Evolutionary conservation across 2,797 vertebrate genomes (phyloP), one percentile per base, ranked within the genome.

Genomic region (Aulostomus chinensis): DNA sequence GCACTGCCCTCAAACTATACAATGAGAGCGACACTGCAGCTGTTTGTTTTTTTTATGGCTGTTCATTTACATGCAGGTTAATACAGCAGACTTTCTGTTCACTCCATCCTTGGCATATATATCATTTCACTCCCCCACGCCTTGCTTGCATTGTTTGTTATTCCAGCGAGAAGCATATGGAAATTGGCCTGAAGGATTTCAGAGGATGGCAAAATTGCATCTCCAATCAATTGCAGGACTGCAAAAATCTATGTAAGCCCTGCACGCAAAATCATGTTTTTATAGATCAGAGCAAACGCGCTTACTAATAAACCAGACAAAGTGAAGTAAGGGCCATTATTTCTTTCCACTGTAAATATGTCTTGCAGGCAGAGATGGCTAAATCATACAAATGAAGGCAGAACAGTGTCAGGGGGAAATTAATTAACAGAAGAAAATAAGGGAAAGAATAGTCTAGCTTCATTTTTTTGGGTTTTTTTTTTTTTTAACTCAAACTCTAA

Each of bases 221-320:
- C 74, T 74, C 57, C 70, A 88, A 88, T 90, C 86, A 76, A 87
- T 87, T 81, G 52, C 47, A 47, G 64, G 39, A 40, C 48, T 42
- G 57, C 46, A 21, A 43, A 16, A 79, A 84, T 85, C 79, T 79
- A 67, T 85, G 73, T 77, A 78, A 84, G 74, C 59, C 54, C 50
- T 68, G 74, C 40, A 68, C 80, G 76, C 57, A 61, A 70, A 85
- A 81, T 85, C 81, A 61, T 80, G 78, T 86, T 86, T 80, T 88
- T 82, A 84, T 86, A 78, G 83, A 89, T 75, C 72, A 58, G 54
- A n/a, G n/a, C n/a, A 53, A 56, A 58, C 57, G 39, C 7, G 37
- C 58, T 58, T 39, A 56, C 50, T 74, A 76, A 75, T 62, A 73
- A 52, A 76, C 47, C 45, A 74, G 63, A 75, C 61, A 64, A 65